A percentile compares a stretch with the other conserved stretches of the same genome.
These are phyloP conservation scores for Ptiloglossa arizonensis DNA, from an alignment of 1,140 invertebrate genomes.

Conservation along the genomic window DNA sequence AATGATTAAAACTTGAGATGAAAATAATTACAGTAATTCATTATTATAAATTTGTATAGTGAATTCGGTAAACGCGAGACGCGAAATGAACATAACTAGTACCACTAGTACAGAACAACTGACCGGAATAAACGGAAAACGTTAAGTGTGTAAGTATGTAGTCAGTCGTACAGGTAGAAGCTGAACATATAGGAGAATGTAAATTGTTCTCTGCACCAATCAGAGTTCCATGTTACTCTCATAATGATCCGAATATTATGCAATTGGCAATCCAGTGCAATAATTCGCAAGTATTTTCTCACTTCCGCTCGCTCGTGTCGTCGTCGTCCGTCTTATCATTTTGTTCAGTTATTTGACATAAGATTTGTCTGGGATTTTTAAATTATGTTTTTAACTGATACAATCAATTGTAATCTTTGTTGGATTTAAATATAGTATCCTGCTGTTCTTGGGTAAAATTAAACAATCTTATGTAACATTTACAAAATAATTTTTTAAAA, in stretches of 20 bases:
- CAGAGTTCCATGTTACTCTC: neutral
- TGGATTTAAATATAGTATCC: too few relatives aligned
- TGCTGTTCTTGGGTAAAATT: too few relatives aligned
- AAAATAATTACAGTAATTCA: neutral
- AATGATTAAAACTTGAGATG: neutral
- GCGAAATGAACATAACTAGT: neutral
- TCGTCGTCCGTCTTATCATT: too few relatives aligned
- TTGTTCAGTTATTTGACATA: too few relatives aligned
- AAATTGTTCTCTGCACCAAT: constrained; percentile 27
- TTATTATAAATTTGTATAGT: neutral
- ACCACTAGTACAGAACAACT: constrained; percentile 10
- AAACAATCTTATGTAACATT: too few relatives aligned
- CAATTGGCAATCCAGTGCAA: neutral
- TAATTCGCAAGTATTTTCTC: constrained; percentile 17
- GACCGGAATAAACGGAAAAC: constrained; percentile 36
- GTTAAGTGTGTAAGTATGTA: constrained; percentile 31
- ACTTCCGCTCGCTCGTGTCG: neutral
- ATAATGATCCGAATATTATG: constrained; percentile 14
- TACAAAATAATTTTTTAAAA: too few relatives aligned
- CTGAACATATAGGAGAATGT: constrained; percentile 8
- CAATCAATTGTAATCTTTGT: too few relatives aligned
- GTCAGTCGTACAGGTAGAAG: constrained; percentile 16
- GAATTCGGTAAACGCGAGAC: neutral
- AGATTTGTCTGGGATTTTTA: too few relatives aligned
- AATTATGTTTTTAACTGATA: too few relatives aligned